A percentile compares a stretch with the other conserved stretches of the same genome.
phyloP scores from a whole-genome alignment of 2,797 vertebrate genomes.

The Percopsis omiscomaycus region DNA sequence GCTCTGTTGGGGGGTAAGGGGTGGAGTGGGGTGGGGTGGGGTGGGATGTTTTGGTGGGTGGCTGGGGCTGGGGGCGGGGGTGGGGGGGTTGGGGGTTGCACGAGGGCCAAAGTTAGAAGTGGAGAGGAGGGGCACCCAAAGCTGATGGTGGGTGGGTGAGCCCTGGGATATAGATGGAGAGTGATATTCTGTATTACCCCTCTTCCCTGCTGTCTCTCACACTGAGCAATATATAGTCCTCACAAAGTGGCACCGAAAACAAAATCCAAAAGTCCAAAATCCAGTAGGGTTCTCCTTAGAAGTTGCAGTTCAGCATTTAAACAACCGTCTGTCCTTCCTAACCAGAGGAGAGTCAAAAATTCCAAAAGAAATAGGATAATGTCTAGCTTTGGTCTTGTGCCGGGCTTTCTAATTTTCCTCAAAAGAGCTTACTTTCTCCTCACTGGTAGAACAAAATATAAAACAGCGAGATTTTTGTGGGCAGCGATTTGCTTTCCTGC shows the following conservation, averaged over 20 bases:
- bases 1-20: constrained; percentile 74
- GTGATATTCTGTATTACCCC: constrained; percentile 38
- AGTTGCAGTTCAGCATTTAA: constrained; percentile 39
- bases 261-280: constrained; percentile 27
- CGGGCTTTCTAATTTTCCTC: constrained; percentile 40
- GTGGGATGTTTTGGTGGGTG: constrained; percentile 7
- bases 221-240: constrained; percentile 40
- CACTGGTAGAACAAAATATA: constrained; percentile 31
- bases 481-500: constrained; percentile 19
- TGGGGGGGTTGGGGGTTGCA: constrained; percentile 12
- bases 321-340: constrained; percentile 40
- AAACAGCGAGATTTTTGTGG: constrained; percentile 33
- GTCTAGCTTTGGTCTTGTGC: constrained; percentile 57
- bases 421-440: constrained; percentile 31
- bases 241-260: constrained; percentile 28
- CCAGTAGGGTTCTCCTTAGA: constrained; percentile 40
- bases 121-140: constrained; percentile 63
- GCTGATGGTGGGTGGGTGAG: constrained; percentile 55
- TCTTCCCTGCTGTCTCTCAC: constrained; percentile 57
- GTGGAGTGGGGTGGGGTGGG: constrained; percentile 31
- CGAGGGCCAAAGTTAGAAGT: constrained; percentile 61
- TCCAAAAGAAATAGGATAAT: constrained; percentile 44
- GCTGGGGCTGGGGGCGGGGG: background rate
- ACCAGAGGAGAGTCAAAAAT: constrained; percentile 37
- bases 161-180: constrained; percentile 52